phyloP scores from a whole-genome alignment of 2,888 invertebrate genomes.

The Polylopha cassiicola region DNA sequence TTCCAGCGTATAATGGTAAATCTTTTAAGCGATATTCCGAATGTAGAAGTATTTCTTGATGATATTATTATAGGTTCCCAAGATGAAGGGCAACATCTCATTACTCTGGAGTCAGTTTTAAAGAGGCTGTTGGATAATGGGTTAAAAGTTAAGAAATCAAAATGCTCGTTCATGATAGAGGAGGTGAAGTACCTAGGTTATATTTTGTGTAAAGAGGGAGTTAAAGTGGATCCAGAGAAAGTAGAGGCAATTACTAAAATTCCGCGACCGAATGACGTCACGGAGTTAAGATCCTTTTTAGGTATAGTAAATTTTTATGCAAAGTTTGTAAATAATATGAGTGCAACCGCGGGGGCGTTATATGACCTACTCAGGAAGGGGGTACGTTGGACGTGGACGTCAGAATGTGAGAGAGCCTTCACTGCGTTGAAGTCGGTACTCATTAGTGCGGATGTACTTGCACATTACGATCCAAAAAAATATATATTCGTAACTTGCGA shows the following conservation, averaged over 20 bases:
- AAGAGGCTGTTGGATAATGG: too few relatives aligned
- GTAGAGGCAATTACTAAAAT: not conserved
- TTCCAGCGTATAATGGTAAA: too few relatives aligned
- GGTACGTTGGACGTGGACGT: not conserved
- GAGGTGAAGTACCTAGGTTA: not conserved
- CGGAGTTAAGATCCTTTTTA: not conserved
- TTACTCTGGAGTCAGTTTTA: too few relatives aligned
- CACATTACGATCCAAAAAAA: conserved; percentile 6
- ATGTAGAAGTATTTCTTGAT: too few relatives aligned
- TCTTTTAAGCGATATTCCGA: too few relatives aligned
- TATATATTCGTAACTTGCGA: too few relatives aligned
- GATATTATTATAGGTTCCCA: too few relatives aligned
- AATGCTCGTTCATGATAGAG: not conserved
- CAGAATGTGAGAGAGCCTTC: not conserved
- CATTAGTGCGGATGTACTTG: not conserved
- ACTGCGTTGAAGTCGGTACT: not conserved
- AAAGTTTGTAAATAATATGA: not conserved
- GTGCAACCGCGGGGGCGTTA: not conserved
- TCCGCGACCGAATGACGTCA: not conserved
- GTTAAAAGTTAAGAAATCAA: not conserved
- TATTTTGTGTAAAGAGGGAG: not conserved
- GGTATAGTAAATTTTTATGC: not conserved
- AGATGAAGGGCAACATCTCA: too few relatives aligned
- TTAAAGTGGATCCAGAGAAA: not conserved
- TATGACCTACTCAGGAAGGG: not conserved